Conservation (phyloP, 92 coral and sea anemone species). For the Montipora capitata region DNA sequence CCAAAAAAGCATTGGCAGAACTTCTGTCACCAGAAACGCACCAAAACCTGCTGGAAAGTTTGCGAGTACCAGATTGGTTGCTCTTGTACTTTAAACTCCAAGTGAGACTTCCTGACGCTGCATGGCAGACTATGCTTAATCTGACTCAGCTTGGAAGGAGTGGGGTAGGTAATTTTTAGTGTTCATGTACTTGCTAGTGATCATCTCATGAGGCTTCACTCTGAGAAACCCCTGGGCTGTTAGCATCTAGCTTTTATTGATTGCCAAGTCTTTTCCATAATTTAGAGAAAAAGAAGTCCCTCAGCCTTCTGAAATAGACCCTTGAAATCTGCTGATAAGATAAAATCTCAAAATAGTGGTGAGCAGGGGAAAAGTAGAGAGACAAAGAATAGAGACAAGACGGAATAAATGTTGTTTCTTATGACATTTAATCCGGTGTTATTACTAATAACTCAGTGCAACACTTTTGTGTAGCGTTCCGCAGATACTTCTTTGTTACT, state of each 20-base stretch:
- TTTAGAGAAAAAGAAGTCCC: not conserved
- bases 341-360: too few species aligned
- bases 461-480: slow-evolving; percentile 30
- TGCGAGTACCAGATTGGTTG: slow-evolving; percentile 37
- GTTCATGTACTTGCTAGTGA: not conserved
- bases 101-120: too few species aligned
- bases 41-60: not conserved
- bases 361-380: too few species aligned
- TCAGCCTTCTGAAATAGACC: not conserved
- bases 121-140: too few species aligned
- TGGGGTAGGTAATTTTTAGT: too few species aligned
- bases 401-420: too few species aligned
- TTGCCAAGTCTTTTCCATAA: not conserved
- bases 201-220: not conserved
- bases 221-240: not conserved
- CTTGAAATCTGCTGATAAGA: too few species aligned
- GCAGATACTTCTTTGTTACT: slow-evolving; percentile 49
- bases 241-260: not conserved
- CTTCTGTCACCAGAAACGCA: slow-evolving; percentile 5
- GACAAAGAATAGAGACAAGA: too few species aligned
- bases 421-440: not conserved
- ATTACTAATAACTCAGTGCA: not conserved
- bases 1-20: slow-evolving; percentile 25
- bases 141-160: slow-evolving; percentile 16
- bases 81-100: too few species aligned